Base-by-base conservation (phyloP, 64 coral and sea anemone species). In the Montipora cactus region DNA sequence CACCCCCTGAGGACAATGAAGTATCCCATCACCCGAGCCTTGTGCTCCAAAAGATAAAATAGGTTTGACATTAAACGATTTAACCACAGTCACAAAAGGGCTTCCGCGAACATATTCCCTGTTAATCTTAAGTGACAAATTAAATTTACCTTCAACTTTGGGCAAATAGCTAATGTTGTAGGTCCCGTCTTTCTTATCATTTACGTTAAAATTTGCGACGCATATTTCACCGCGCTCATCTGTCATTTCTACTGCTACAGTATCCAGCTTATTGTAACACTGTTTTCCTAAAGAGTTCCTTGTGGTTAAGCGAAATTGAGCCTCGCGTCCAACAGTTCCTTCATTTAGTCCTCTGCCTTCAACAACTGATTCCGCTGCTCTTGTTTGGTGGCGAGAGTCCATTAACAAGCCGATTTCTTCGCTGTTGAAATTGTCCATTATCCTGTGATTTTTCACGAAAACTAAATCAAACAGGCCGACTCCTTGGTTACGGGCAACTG, bases 91-190 rank as follows among this genome's bases (percentile, higher is more conserved):
- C 28, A 52, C 49, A 67, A 81, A 75, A 81, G 89, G 89, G 57
- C 58, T 69, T 0, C 79, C 67, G 18, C 18, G 18, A 3, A 83
- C 73, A 37, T 37, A 37, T 37, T 37, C 37, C 37, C 37, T 37
- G 37, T 37, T 37, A 37, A 37, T 37, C 37, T 37, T 37, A 37
- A 37, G 0, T 37, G 37, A 37, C 37, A 37, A 37, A 37, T 37
- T 37, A 37, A 37, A 70, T 53, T 28, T 23, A 7, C 89, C 89
- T 79, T 75, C 77, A 80, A 90, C 89, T 79, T 37, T 58, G 11
- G 89, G 89, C 80, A 67, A 75, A 90, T 67, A 90, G 67, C 62
- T 90, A 5, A 90, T 7, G 1, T 80, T 51, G 89, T 79, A 90
- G 20, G 3, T 80, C 10, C 64, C 87, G 74, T 77, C 58, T 37